Conservation (phyloP, 2,888 invertebrate genomes). For the Toxonevra muliebris region DNA sequence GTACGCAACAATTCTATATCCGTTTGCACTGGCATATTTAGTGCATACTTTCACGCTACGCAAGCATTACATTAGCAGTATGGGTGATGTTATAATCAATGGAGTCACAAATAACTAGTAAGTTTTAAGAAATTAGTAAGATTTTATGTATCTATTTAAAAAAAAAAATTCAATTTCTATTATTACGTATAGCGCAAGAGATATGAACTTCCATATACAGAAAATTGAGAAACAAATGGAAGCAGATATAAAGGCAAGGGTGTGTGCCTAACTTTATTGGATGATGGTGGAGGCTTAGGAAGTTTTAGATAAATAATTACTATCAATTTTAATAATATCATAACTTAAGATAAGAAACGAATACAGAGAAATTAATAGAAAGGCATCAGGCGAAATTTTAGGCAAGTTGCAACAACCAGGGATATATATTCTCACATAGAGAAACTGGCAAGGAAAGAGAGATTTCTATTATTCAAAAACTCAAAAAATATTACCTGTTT, state of each 20-base stretch:
- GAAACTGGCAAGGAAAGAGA: too few relatives aligned
- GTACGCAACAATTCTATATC: constrained; percentile 41
- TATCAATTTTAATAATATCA: too few relatives aligned
- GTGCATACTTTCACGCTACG: constrained; percentile 37
- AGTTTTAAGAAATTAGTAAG: constrained; percentile 25
- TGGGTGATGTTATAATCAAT: constrained; percentile 33
- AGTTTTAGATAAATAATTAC: too few relatives aligned
- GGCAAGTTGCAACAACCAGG: too few relatives aligned
- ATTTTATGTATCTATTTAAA: not conserved
- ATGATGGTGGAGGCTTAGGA: too few relatives aligned
- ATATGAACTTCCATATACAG: not conserved
- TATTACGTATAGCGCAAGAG: not conserved
- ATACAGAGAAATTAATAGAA: too few relatives aligned
- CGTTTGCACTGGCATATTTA: constrained; percentile 41
- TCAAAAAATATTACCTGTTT: too few relatives aligned
- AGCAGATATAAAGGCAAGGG: not conserved
- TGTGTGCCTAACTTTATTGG: too few relatives aligned
- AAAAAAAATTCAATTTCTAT: not conserved
- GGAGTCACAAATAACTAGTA: constrained; percentile 39
- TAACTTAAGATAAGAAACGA: too few relatives aligned
- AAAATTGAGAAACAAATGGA: constrained; percentile 2
- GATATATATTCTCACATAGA: too few relatives aligned
- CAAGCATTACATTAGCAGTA: constrained; percentile 29
- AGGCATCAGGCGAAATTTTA: too few relatives aligned
- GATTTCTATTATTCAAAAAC: too few relatives aligned